Evolutionary conservation across 2,113 vertebrate genomes (phyloP).

Genomic region (Sander lucioperca): DNA sequence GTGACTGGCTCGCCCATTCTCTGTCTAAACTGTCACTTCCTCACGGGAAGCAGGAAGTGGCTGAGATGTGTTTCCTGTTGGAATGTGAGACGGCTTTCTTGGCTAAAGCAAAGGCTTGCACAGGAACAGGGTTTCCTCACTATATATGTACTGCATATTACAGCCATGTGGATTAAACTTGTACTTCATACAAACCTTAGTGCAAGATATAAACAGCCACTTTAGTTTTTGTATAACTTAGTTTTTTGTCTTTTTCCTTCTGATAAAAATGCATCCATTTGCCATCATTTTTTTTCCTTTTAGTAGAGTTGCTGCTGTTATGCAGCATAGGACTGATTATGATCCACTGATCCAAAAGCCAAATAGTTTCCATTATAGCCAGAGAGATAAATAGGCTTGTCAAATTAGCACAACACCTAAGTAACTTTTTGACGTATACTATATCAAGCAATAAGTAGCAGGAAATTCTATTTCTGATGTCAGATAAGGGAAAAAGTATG

Average conservation of each 20-base stretch:
- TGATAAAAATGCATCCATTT: not conserved
- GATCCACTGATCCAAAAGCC: not conserved
- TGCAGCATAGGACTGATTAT: not conserved
- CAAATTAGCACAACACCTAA: too few species aligned
- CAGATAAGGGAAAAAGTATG: too few species aligned
- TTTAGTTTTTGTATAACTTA: not conserved
- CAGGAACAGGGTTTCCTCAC: constrained; percentile 36
- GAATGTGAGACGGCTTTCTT: constrained; percentile 49
- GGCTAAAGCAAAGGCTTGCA: constrained; percentile 30
- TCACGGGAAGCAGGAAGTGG: constrained; percentile 72
- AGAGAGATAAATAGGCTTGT: too few species aligned
- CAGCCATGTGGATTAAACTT: not conserved
- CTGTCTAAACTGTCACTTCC: constrained; percentile 56
- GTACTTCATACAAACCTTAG: not conserved
- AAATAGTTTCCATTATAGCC: too few species aligned
- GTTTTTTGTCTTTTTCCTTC: not conserved
- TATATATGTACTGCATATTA: constrained; percentile 9
- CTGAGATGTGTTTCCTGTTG: constrained; percentile 71
- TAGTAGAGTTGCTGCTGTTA: too few species aligned
- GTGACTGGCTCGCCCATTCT: constrained; percentile 12
- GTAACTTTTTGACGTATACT: too few species aligned
- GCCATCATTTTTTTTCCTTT: not conserved
- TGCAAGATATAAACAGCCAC: not conserved
- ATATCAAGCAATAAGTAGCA: too few species aligned
- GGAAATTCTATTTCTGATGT: too few species aligned